These are phyloP conservation scores for Cataglyphis altisquamis DNA, from an alignment of 2,888 invertebrate species.

Conservation along the genomic window DNA sequence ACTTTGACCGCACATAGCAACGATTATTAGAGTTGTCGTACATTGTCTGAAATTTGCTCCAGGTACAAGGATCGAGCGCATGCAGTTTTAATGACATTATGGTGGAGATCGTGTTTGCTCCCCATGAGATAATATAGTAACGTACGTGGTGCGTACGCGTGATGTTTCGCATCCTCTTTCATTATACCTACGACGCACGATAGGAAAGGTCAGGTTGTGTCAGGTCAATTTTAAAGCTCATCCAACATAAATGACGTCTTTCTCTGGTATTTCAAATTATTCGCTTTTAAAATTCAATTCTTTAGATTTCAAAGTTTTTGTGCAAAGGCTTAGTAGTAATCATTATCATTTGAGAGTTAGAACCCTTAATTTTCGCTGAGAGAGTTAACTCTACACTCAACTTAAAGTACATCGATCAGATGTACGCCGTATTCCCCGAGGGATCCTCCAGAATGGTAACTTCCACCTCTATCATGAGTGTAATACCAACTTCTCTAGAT, in stretches of 20 bases:
- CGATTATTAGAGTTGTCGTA: constrained; percentile 34
- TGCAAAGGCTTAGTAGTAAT: background rate
- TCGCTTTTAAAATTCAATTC: background rate
- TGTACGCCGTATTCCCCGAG: background rate
- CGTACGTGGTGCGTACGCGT: background rate
- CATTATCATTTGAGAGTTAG: background rate
- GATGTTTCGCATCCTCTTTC: background rate
- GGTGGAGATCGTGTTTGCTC: constrained; percentile 4
- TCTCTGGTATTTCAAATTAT: background rate
- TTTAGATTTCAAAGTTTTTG: background rate
- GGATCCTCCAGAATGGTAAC: background rate
- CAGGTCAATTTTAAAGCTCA: background rate
- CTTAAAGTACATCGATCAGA: background rate
- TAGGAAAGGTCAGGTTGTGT: background rate
- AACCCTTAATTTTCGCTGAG: background rate
- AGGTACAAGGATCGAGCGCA: constrained; percentile 12
- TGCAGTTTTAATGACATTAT: constrained; percentile 46
- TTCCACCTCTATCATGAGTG: background rate
- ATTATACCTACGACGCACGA: background rate
- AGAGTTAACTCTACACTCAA: background rate
- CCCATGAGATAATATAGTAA: constrained; percentile 21
- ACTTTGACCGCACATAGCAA: constrained; percentile 45
- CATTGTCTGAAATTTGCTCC: constrained; percentile 26
- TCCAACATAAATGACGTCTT: background rate
- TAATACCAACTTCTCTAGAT: constrained; percentile 15